These are phyloP conservation scores for Grantiella picta DNA, from an alignment of 2,113 vertebrate species.

Conservation along the genomic window DNA sequence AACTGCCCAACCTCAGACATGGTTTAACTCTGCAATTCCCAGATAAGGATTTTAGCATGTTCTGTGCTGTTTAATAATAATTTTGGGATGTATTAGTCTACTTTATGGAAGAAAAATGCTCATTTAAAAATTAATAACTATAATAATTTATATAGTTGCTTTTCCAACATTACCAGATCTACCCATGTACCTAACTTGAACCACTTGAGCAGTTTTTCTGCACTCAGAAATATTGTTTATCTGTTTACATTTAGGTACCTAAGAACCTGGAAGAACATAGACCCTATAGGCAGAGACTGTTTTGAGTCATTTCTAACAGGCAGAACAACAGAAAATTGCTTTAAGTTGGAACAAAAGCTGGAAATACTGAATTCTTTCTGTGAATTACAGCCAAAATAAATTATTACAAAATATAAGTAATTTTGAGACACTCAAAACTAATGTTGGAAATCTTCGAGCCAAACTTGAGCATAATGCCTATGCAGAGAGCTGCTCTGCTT, in stretches of 20 bases:
- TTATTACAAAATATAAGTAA: not conserved
- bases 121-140: not conserved
- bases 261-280: not conserved
- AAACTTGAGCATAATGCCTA: not conserved
- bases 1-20: not conserved
- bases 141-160: not conserved
- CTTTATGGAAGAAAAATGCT: not conserved
- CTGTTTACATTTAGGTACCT: not conserved
- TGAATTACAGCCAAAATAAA: not conserved
- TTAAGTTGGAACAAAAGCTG: not conserved
- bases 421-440: not conserved
- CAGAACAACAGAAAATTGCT: not conserved
- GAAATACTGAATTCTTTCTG: not conserved
- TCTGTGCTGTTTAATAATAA: not conserved
- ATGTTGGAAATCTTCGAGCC: not conserved
- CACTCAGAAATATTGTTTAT: not conserved
- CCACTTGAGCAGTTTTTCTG: not conserved
- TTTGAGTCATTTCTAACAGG: not conserved
- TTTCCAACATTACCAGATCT: not conserved
- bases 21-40: not conserved
- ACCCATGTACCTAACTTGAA: not conserved
- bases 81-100: not conserved
- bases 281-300: not conserved
- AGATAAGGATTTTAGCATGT: not conserved
- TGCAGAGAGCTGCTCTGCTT: not conserved